Percentiles rank a stretch among this genome's conserved stretches.
phyloP scores from a whole-genome alignment of 2,113 vertebrate species.

The Grallaria varia region DNA sequence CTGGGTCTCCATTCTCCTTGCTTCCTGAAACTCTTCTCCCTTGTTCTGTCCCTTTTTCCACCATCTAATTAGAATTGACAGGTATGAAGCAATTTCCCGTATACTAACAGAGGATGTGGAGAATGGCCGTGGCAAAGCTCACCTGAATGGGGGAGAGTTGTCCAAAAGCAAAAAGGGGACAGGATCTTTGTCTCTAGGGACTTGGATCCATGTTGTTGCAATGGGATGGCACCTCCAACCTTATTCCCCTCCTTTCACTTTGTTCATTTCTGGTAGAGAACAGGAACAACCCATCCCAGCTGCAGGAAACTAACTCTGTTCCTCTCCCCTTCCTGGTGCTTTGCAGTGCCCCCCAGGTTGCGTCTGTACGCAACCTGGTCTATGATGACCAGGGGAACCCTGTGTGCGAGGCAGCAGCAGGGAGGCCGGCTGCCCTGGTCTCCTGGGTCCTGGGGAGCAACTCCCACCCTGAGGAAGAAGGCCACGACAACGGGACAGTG shows the following conservation, averaged over 20 bases:
- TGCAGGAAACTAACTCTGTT: neutral
- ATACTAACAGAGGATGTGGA: neutral
- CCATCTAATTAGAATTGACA: neutral
- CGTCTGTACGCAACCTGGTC: too few species aligned
- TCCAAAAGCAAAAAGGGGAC: neutral
- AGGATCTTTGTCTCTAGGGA: accelerated
- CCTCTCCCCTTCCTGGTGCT: neutral
- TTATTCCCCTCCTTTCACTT: neutral
- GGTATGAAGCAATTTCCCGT: neutral
- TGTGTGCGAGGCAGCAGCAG: neutral
- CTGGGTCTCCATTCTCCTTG: neutral
- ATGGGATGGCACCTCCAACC: neutral
- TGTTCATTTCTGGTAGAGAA: neutral
- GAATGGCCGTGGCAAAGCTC: neutral
- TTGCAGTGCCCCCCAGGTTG: neutral
- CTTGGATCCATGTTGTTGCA: neutral
- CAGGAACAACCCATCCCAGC: neutral
- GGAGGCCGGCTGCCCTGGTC: neutral
- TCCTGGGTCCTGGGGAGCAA: neutral
- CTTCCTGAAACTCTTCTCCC: neutral
- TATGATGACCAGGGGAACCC: neutral
- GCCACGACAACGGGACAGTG: neutral
- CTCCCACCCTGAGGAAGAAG: neutral
- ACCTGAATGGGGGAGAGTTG: neutral
- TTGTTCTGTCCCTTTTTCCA: neutral